These are phyloP conservation scores for Drosophila auraria DNA, from an alignment of 1,140 invertebrate species.

Conservation along the genomic window DNA sequence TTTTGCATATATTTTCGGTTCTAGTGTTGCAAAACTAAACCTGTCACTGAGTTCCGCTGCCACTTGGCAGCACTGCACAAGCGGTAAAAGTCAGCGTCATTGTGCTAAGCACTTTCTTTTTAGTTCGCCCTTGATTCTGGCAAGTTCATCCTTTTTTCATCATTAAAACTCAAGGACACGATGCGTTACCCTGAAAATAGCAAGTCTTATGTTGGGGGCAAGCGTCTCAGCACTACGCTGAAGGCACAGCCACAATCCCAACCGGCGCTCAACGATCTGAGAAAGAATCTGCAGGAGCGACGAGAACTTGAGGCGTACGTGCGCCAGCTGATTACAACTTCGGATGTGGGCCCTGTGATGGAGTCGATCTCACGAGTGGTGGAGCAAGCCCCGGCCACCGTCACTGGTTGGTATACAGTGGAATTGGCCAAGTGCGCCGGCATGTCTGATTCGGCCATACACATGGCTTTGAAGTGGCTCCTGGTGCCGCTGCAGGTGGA, in stretches of 20 bases:
- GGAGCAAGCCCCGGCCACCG: slow-evolving; percentile 13
- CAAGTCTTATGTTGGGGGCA: background rate
- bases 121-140: background rate
- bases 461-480: slow-evolving; percentile 38
- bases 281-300: slow-evolving; percentile 13
- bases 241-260: slow-evolving; percentile 6
- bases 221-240: background rate
- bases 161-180: background rate
- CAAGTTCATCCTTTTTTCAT: background rate
- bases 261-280: background rate
- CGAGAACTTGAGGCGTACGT: background rate
- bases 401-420: slow-evolving; percentile 51
- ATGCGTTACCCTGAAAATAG: background rate
- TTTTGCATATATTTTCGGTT: background rate
- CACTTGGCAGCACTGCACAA: slow-evolving; percentile 1
- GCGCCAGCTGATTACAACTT: background rate
- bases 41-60: background rate
- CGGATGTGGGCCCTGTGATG: slow-evolving; percentile 2
- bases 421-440: slow-evolving; percentile 23
- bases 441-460: slow-evolving; percentile 25
- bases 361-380: slow-evolving; percentile 9
- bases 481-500: slow-evolving; percentile 32
- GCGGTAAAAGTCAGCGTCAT: background rate
- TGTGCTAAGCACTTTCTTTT: background rate
- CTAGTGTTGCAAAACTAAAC: slow-evolving; percentile 12